Conservation (phyloP, 2,113 vertebrate genomes). For the Lethenteron reissneri region DNA sequence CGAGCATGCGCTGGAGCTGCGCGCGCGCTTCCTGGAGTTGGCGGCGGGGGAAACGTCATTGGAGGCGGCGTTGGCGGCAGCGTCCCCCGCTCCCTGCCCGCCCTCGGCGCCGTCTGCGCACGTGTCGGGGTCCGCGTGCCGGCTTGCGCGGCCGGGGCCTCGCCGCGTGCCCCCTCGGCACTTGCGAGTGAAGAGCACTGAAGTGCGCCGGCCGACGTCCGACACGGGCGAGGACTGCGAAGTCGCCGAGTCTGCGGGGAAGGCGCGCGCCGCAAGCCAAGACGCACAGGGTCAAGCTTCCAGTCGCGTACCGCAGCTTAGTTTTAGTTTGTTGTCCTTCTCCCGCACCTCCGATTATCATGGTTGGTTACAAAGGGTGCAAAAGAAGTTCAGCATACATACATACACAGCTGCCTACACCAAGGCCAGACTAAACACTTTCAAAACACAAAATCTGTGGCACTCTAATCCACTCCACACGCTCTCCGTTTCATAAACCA, state of each 20-base stretch:
- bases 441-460: no score
- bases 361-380: no score
- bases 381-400: no score
- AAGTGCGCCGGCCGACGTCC: not conserved
- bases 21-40: slow-evolving; percentile 44
- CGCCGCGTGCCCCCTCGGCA: not conserved
- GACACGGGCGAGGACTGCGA: not conserved
- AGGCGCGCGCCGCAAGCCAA: no score
- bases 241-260: not conserved
- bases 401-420: no score
- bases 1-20: slow-evolving; percentile 65
- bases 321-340: no score
- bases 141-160: slow-evolving; percentile 55
- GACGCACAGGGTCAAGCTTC: no score
- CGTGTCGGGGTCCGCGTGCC: slow-evolving; percentile 56
- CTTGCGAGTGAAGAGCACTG: slow-evolving; percentile 5
- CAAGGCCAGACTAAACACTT: no score
- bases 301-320: no score
- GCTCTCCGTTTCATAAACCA: no score
- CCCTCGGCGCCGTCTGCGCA: slow-evolving; percentile 33
- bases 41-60: slow-evolving; percentile 36
- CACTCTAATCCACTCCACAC: no score
- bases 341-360: no score
- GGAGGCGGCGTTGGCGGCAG: slow-evolving; percentile 59
- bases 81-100: slow-evolving; percentile 57